phyloP scores from a whole-genome alignment of 2,888 invertebrate species.

The Amorpha juglandis region DNA sequence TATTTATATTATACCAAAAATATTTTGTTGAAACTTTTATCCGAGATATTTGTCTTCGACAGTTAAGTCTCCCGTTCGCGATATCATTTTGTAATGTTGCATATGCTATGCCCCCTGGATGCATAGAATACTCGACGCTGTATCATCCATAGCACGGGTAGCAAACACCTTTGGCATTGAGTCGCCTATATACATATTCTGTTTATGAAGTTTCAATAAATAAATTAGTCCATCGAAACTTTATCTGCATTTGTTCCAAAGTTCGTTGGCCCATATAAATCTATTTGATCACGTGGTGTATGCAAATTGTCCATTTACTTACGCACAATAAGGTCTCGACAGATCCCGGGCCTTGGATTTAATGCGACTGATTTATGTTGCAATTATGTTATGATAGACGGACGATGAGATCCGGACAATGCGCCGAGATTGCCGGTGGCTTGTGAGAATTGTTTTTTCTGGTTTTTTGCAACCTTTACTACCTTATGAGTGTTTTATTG shows the following conservation, averaged over 20 bases:
- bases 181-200: too few species aligned
- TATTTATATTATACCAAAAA: too few species aligned
- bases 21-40: too few species aligned
- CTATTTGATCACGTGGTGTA: constrained; percentile 30
- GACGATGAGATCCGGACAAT: constrained; percentile 44
- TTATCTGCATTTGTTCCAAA: not conserved
- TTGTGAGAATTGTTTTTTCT: constrained; percentile 16
- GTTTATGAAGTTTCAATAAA: too few species aligned
- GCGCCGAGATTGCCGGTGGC: constrained; percentile 35
- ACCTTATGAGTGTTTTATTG: not conserved
- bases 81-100: too few species aligned
- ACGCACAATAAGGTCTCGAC: constrained; percentile 49
- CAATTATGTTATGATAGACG: constrained; percentile 49
- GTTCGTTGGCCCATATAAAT: not conserved
- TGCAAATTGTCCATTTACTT: constrained; percentile 49
- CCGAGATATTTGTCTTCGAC: too few species aligned
- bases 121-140: too few species aligned
- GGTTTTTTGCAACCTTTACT: constrained; percentile 2
- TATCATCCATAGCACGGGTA: too few species aligned
- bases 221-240: not conserved
- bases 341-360: constrained; percentile 47
- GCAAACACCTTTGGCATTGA: too few species aligned
- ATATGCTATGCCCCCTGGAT: too few species aligned
- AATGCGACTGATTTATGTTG: constrained; percentile 51
- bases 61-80: too few species aligned